Evolutionary conservation across 2,888 invertebrate genomes (phyloP).

Genomic region (Chloromyia formosa): DNA sequence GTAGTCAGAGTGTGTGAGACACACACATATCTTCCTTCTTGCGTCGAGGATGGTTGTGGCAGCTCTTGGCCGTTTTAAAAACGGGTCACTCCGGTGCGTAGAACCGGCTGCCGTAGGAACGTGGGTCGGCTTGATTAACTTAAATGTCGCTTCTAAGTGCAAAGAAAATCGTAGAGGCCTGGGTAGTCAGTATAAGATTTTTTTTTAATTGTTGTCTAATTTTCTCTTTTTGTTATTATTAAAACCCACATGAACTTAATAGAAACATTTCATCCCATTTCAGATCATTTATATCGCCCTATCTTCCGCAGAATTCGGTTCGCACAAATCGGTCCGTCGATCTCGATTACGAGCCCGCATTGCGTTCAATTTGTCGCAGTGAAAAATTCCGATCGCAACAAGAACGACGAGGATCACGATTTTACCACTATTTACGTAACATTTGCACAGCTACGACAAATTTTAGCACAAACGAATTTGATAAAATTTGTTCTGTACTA

Average conservation of each 20-base stretch:
- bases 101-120: too few relatives aligned
- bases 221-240: too few relatives aligned
- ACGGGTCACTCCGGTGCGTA: too few relatives aligned
- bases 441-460: slow-evolving; percentile 55
- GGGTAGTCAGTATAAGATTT: too few relatives aligned
- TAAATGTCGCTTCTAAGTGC: too few relatives aligned
- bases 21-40: too few relatives aligned
- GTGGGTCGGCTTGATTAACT: too few relatives aligned
- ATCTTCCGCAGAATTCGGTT: slow-evolving; percentile 64
- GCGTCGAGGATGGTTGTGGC: too few relatives aligned
- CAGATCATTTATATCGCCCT: slow-evolving; percentile 63
- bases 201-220: too few relatives aligned
- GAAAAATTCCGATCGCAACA: slow-evolving; percentile 69
- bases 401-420: slow-evolving; percentile 77
- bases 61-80: too few relatives aligned
- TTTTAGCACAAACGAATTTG: slow-evolving; percentile 31
- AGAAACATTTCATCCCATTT: neutral
- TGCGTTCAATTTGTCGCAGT: slow-evolving; percentile 75
- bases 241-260: neutral
- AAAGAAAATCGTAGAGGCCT: too few relatives aligned
- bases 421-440: slow-evolving; percentile 80
- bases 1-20: too few relatives aligned
- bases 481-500: slow-evolving; percentile 25
- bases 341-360: slow-evolving; percentile 75
- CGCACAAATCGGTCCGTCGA: slow-evolving; percentile 69